Conservation (phyloP, 2,113 vertebrate species). For the Percopsis transmontana region DNA sequence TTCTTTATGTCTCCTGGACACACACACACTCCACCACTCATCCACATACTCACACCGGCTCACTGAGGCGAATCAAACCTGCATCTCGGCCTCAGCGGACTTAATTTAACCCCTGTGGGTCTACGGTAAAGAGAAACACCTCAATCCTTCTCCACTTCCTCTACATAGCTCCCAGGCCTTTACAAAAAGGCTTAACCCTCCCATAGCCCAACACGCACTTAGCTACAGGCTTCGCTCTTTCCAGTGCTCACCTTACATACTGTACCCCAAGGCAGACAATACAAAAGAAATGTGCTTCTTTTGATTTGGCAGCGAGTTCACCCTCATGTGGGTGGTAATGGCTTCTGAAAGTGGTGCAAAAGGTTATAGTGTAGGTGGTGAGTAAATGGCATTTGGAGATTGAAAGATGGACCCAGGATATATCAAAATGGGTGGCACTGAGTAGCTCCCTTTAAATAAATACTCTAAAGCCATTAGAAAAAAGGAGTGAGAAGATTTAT, state of each 20-base stretch:
- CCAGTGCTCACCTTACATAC: conserved; percentile 36
- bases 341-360: conserved; percentile 52
- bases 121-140: conserved; percentile 33
- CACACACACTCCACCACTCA: conserved; percentile 31
- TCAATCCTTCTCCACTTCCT: conserved; percentile 36
- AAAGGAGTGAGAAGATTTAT: too few species aligned
- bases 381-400: conserved; percentile 40
- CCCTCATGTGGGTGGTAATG: conserved; percentile 46
- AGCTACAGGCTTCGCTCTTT: conserved; percentile 38
- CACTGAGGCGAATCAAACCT: conserved; percentile 46
- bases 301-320: conserved; percentile 46
- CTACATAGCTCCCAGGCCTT: conserved; percentile 47
- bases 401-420: conserved; percentile 34
- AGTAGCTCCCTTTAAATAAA: conserved; percentile 12
- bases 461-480: conserved; percentile 34
- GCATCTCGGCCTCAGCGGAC: conserved; percentile 40
- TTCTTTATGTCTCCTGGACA: neutral
- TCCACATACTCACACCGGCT: conserved; percentile 37
- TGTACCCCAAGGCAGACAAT: conserved; percentile 27
- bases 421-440: conserved; percentile 28
- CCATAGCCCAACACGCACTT: conserved; percentile 37
- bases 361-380: conserved; percentile 44
- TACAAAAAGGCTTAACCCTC: conserved; percentile 49
- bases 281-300: conserved; percentile 46
- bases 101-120: conserved; percentile 50